A percentile compares a stretch with the other conserved stretches of the same genome.
These are phyloP conservation scores for Lepeophtheirus salmonis DNA, from an alignment of 1,140 invertebrate species.

Conservation along the genomic window DNA sequence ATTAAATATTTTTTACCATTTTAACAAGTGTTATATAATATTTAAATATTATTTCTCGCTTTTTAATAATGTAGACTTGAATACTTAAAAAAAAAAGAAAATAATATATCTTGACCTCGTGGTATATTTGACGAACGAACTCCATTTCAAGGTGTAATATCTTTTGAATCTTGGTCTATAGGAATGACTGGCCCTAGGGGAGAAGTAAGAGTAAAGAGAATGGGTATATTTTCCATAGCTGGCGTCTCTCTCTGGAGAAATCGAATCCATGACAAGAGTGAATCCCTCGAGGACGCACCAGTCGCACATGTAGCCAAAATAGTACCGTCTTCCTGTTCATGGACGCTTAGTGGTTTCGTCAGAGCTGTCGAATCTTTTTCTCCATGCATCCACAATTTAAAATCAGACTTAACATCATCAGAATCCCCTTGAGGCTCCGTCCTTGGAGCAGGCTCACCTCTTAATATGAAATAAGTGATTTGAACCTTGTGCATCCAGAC, in stretches of 20 bases:
- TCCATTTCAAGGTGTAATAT: not conserved
- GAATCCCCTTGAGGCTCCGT: slow-evolving; percentile 27
- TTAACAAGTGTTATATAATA: not conserved
- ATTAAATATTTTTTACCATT: not conserved
- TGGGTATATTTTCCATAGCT: slow-evolving; percentile 45
- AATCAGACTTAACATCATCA: slow-evolving; percentile 38
- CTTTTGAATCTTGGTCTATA: slow-evolving; percentile 13
- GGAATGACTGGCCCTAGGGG: slow-evolving; percentile 26
- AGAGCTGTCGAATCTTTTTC: slow-evolving; percentile 23
- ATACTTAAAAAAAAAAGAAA: not conserved
- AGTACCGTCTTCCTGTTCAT: slow-evolving; percentile 83
- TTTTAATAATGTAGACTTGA: not conserved
- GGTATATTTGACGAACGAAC: not conserved
- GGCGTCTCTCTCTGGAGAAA: slow-evolving; percentile 61
- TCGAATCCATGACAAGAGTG: slow-evolving; percentile 75
- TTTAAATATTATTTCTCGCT: not conserved
- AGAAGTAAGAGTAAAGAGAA: slow-evolving; percentile 48
- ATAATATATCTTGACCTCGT: not conserved
- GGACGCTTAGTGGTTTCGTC: slow-evolving; percentile 38
- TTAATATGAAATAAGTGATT: slow-evolving; percentile 68
- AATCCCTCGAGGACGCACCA: slow-evolving; percentile 54
- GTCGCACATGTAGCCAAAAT: slow-evolving; percentile 69
- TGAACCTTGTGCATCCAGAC: slow-evolving; percentile 53
- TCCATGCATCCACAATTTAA: slow-evolving; percentile 21
- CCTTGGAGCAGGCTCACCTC: slow-evolving; percentile 38